Evolutionary conservation across 2,888 invertebrate genomes (phyloP).

Genomic region (Hypomecis punctinalis): DNA sequence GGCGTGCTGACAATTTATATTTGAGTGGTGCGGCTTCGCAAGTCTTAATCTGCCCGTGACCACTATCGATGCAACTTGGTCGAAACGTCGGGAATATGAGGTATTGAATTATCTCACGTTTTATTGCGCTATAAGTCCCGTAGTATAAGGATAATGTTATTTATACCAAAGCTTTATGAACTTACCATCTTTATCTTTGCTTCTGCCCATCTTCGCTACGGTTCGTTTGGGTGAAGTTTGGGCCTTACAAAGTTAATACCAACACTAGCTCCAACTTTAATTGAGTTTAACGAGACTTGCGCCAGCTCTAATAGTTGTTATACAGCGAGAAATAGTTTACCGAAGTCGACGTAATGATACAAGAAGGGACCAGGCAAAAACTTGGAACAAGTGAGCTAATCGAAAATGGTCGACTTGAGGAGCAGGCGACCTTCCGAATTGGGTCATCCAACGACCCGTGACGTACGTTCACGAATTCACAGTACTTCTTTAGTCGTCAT

Average conservation of each 20-base stretch:
- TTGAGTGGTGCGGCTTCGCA: too few species aligned
- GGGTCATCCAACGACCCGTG: slow-evolving; percentile 56
- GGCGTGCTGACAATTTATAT: too few species aligned
- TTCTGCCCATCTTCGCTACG: too few species aligned
- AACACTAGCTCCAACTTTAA: slow-evolving; percentile 11
- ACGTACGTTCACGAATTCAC: slow-evolving; percentile 37
- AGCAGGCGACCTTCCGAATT: slow-evolving; percentile 53
- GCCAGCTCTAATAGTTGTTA: slow-evolving; percentile 11
- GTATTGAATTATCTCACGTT: too few species aligned
- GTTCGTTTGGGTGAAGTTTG: too few species aligned
- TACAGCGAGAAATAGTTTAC: slow-evolving; percentile 21
- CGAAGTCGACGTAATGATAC: slow-evolving; percentile 25
- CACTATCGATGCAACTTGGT: too few species aligned
- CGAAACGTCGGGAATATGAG: too few species aligned
- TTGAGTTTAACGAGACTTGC: slow-evolving; percentile 17
- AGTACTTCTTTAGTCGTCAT: slow-evolving; percentile 17
- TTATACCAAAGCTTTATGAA: too few species aligned
- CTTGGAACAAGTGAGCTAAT: slow-evolving; percentile 47
- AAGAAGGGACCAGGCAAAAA: slow-evolving; percentile 32
- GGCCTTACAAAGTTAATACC: neutral
- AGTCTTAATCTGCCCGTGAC: too few species aligned
- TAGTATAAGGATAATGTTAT: too few species aligned
- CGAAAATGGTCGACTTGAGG: slow-evolving; percentile 50
- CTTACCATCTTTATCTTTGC: too few species aligned
- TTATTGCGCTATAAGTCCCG: too few species aligned